Conservation (phyloP, 2,888 invertebrate genomes). For the Drosophila yooni region DNA sequence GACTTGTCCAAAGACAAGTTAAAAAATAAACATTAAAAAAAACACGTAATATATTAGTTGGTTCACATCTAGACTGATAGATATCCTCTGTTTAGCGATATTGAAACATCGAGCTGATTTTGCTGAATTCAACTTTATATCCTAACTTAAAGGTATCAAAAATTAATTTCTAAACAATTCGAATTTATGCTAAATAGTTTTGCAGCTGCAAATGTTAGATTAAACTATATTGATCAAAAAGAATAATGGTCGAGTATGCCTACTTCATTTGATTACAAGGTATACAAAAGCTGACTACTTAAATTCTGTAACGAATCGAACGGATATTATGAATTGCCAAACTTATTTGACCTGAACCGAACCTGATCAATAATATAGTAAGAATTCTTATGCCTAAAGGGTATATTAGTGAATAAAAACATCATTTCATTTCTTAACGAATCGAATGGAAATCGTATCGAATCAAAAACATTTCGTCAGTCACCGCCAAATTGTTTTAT, state of each 20-base stretch:
- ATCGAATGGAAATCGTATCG: slow-evolving; percentile 32
- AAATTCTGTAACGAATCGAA: neutral
- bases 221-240: neutral
- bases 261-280: neutral
- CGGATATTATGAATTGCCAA: neutral
- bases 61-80: neutral
- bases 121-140: neutral
- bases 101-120: neutral
- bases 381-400: neutral
- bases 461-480: slow-evolving; percentile 32
- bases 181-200: neutral
- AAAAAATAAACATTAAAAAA: neutral
- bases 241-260: neutral
- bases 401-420: neutral
- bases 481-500: slow-evolving; percentile 40
- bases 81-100: slow-evolving; percentile 3
- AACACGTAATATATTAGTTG: neutral
- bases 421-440: slow-evolving; percentile 11
- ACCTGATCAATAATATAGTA: neutral
- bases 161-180: neutral
- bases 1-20: slow-evolving; percentile 18
- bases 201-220: neutral
- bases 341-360: neutral
- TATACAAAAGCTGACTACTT: neutral
- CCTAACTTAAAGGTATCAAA: neutral